phyloP scores from a whole-genome alignment of 2,113 vertebrate species.

The Poecilia latipinna region DNA sequence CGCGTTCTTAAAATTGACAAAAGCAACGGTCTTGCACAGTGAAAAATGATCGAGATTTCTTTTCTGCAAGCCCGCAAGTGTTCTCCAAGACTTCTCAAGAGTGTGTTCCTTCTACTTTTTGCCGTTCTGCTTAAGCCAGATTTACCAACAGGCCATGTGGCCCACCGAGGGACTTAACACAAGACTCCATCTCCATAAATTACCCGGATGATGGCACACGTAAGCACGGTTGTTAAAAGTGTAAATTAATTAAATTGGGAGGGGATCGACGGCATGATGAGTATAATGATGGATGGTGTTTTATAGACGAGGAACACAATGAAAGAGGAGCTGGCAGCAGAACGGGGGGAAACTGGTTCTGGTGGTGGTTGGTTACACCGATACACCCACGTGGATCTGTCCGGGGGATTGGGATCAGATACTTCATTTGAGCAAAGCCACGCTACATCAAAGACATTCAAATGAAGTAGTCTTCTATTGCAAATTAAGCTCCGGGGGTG shows the following conservation, averaged over 20 bases:
- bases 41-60: neutral
- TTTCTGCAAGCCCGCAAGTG: neutral
- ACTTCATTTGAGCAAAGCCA: slow-evolving; percentile 73
- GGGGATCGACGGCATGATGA: slow-evolving; percentile 28
- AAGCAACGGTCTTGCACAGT: neutral
- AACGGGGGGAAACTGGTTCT: slow-evolving; percentile 15
- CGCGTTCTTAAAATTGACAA: neutral
- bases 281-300: slow-evolving; percentile 17
- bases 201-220: slow-evolving; percentile 72
- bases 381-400: slow-evolving; percentile 71
- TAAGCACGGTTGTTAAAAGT: slow-evolving; percentile 79
- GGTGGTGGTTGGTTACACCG: slow-evolving; percentile 58
- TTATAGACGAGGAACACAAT: slow-evolving; percentile 50
- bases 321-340: slow-evolving; percentile 37
- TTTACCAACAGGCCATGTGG: slow-evolving; percentile 37
- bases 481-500: slow-evolving; percentile 73
- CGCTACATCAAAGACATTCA: slow-evolving; percentile 80
- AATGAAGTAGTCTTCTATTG: slow-evolving; percentile 75
- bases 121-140: slow-evolving; percentile 14
- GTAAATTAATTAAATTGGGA: slow-evolving; percentile 64
- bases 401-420: slow-evolving; percentile 78
- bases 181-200: slow-evolving; percentile 80
- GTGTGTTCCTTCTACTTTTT: neutral
- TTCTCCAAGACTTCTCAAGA: neutral
- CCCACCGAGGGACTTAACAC: slow-evolving; percentile 54